Conservation (phyloP, 2,888 invertebrate genomes). For the Cephus nigrinus region DNA sequence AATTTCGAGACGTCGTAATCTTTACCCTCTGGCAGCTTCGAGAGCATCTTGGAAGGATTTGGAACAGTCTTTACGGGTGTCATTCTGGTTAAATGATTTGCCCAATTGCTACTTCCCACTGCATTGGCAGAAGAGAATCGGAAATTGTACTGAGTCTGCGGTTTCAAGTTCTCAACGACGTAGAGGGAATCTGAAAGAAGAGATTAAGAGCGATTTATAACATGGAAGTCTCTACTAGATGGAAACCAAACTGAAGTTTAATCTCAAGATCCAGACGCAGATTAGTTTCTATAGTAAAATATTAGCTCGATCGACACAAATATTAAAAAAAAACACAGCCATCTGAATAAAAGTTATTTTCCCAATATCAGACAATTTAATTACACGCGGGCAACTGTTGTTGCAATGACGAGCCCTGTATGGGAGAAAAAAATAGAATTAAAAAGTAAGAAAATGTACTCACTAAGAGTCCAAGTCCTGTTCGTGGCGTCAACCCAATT, state of each 20-base stretch:
- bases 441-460: slow-evolving; percentile 37
- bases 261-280: no score
- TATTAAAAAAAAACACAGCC: background rate
- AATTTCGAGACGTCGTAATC: slow-evolving; percentile 71
- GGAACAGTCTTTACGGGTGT: slow-evolving; percentile 84
- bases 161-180: slow-evolving; percentile 81
- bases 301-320: background rate
- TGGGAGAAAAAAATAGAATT: background rate
- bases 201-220: background rate
- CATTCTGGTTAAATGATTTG: slow-evolving; percentile 72
- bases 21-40: slow-evolving; percentile 58
- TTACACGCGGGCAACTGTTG: background rate
- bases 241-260: no score
- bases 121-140: slow-evolving; percentile 87
- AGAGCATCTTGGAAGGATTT: slow-evolving; percentile 76
- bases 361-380: background rate
- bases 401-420: no score
- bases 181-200: slow-evolving; percentile 75
- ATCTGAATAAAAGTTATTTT: background rate
- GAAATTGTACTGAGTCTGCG: slow-evolving; percentile 83
- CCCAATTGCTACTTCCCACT: slow-evolving; percentile 84
- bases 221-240: no score
- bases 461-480: slow-evolving; percentile 81
- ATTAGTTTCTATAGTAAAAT: background rate
- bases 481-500: slow-evolving; percentile 78